Evolutionary conservation across 1,140 invertebrate species (phyloP).

Genomic region (Bombus affinis): DNA sequence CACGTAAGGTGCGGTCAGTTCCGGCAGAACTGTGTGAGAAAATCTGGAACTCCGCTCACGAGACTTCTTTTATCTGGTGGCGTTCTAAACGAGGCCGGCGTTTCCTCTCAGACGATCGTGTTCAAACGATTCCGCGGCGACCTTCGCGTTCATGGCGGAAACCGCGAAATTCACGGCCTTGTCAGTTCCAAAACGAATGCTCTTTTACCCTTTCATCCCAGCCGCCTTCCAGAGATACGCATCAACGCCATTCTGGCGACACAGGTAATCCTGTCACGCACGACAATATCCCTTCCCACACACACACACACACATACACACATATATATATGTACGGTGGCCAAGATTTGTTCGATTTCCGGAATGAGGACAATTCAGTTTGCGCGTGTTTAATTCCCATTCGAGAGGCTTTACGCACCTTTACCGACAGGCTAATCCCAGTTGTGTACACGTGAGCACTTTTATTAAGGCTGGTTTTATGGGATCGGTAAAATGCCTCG

Average conservation of each 20-base stretch:
- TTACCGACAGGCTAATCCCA: conserved; percentile 15
- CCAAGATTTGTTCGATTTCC: background rate
- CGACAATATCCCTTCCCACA: rapidly evolving
- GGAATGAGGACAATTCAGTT: conserved; percentile 18
- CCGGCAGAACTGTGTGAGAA: conserved; percentile 39
- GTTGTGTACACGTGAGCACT: too few species aligned
- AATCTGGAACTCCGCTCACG: background rate
- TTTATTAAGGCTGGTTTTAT: conserved; percentile 31
- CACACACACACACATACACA: too few species aligned
- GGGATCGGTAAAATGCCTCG: background rate
- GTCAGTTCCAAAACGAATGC: conserved; percentile 10
- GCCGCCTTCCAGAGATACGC: conserved; percentile 31
- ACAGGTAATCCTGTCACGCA: background rate
- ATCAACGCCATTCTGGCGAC: background rate
- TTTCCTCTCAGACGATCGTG: conserved; percentile 30
- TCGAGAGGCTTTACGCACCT: background rate
- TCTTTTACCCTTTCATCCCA: conserved; percentile 1
- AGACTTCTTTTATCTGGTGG: background rate
- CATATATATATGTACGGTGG: too few species aligned
- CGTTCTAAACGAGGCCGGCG: conserved; percentile 38
- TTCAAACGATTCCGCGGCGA: background rate
- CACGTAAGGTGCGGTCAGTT: conserved; percentile 21
- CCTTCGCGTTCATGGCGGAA: conserved; percentile 26
- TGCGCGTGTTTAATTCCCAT: background rate
- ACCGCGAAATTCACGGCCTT: conserved; percentile 35